Conservation (phyloP, 2,797 vertebrate genomes). For the Sebastolobus alascanus region DNA sequence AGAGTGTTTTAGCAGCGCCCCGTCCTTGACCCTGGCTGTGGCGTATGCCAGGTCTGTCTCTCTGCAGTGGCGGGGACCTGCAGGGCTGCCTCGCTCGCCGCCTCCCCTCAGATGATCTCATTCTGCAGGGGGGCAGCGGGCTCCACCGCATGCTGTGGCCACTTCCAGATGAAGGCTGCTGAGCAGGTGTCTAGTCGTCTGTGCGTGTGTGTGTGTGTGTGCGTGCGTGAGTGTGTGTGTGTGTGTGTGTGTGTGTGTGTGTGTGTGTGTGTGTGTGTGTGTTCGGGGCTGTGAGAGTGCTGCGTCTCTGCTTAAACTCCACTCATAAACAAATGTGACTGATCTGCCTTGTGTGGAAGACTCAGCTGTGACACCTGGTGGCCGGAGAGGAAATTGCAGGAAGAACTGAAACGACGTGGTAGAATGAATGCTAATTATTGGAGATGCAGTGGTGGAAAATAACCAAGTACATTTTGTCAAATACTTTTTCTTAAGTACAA, state of each 20-base stretch:
- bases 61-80: slow-evolving; percentile 71
- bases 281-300: slow-evolving; percentile 26
- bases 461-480: background rate
- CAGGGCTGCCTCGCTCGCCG: slow-evolving; percentile 51
- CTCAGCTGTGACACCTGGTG: slow-evolving; percentile 75
- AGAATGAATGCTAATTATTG: background rate
- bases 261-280: slow-evolving; percentile 25
- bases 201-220: slow-evolving; percentile 10
- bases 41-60: slow-evolving; percentile 53
- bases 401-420: background rate
- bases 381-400: slow-evolving; percentile 28
- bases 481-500: background rate
- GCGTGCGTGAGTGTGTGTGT: slow-evolving; percentile 9
- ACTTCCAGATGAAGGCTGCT: slow-evolving; percentile 75
- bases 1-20: slow-evolving; percentile 35
- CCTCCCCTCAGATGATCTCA: slow-evolving; percentile 77
- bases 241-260: slow-evolving; percentile 8
- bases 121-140: slow-evolving; percentile 74
- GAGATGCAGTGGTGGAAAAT: background rate
- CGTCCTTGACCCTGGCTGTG: slow-evolving; percentile 70
- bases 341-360: slow-evolving; percentile 43
- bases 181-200: slow-evolving; percentile 70
- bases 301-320: slow-evolving; percentile 54
- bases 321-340: slow-evolving; percentile 70
- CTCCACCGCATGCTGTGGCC: slow-evolving; percentile 60